Evolutionary conservation across 2,888 invertebrate genomes (phyloP), one percentile per base, ranked within the genome.

Genomic region (Mechanitis messenoides): DNA sequence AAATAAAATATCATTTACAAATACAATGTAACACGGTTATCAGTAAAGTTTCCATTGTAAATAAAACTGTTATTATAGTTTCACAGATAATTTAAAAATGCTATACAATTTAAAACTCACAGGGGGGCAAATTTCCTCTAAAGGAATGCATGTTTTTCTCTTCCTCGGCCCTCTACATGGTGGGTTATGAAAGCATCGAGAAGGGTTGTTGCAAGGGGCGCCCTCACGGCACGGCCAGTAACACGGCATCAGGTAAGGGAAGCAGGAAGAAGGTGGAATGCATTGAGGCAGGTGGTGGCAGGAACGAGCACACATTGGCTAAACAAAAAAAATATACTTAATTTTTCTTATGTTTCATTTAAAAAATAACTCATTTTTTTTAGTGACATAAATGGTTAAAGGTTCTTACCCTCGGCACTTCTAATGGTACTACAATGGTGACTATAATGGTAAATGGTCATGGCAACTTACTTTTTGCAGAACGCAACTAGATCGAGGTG

Each of bases 171-270:
- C 70, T 33, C 70, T 68, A 62, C 89, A 90, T 0, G 87, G 87
- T 0, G 89, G 89, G 62, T 81, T 86, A 69, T 90, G 89, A 75
- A 90, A 90, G 73, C 89, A 90, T 12, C 74, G 70, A 0, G 72
- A 58, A 0, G 89, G 88, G 2, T 73, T 70, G 59, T 71, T 73
- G 68, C 89, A 90, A 0, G 89, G 88, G 0, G 89, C 87, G 2
- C 77, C 74, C 0, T 84, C 68, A 3, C 85, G 70, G 0, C 84
- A 74, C 0, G 88, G 87, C 89, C 87, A 89, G 76, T 70, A 88
- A 68, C 89, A 90, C 0, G 89, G 89, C 85, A 84, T 84, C 56
- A 87, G 71, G 69, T 85, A 88, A 0, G 88, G 87, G 68, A 85
- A 89, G 68, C 80, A 81, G 0, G 80, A 71, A 0, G 85, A 81